Evolutionary conservation across 2,113 vertebrate genomes (phyloP).

Genomic region (Microcebus tavaratra): DNA sequence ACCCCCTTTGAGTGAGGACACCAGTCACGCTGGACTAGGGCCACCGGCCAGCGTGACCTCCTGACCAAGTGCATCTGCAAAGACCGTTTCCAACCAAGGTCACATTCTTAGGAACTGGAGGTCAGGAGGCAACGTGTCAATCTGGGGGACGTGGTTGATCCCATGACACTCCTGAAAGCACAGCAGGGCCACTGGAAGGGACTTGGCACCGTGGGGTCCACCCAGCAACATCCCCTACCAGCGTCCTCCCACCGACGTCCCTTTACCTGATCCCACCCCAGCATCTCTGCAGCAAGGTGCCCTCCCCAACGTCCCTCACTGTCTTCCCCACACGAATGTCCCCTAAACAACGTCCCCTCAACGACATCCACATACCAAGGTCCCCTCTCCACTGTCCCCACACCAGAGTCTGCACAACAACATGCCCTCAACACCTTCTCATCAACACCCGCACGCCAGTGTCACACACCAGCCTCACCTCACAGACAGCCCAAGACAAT

Average conservation of each 20-base stretch:
- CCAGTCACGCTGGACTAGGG: not conserved
- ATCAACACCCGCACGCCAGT: not conserved
- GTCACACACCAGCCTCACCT: not conserved
- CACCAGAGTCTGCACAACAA: not conserved
- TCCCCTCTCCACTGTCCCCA: too few species aligned
- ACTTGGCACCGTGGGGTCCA: not conserved
- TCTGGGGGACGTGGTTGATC: not conserved
- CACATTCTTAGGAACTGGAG: not conserved
- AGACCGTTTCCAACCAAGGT: not conserved
- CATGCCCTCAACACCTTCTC: not conserved
- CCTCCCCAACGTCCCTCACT: not conserved
- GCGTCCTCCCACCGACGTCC: too few species aligned
- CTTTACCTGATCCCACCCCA: too few species aligned
- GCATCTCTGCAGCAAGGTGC: too few species aligned
- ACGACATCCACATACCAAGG: accelerated
- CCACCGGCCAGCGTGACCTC: not conserved
- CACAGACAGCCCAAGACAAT: not conserved
- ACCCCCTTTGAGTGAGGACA: not conserved
- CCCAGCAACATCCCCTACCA: not conserved
- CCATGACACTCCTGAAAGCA: too few species aligned
- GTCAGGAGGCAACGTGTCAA: not conserved
- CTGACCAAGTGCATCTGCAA: not conserved
- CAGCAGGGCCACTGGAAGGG: not conserved
- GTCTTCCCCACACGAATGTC: too few species aligned
- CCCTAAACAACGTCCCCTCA: not conserved